Evolutionary conservation across 2,888 invertebrate genomes (phyloP).

Genomic region (Caenorhabditis virilis): DNA sequence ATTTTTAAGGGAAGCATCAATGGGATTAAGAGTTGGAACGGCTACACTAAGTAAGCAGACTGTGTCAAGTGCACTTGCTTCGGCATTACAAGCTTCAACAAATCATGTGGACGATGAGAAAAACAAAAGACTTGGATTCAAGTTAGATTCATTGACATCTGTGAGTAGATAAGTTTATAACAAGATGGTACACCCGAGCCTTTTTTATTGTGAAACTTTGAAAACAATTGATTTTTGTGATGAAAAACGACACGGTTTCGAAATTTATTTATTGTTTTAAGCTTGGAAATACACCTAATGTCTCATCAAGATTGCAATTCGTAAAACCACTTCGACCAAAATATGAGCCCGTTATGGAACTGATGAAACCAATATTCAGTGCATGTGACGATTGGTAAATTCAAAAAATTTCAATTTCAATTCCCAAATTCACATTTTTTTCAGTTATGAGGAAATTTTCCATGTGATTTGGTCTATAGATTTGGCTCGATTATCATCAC

Average conservation of each 20-base stretch:
- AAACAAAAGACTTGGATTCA: conserved; percentile 22
- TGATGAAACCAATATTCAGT: conserved; percentile 28
- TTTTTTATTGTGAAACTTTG: background rate
- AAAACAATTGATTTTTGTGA: background rate
- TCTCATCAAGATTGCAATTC: conserved; percentile 42
- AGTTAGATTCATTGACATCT: conserved; percentile 20
- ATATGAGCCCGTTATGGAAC: conserved; percentile 24
- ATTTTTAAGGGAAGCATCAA: conserved; percentile 23
- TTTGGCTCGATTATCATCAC: conserved; percentile 10
- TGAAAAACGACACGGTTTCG: background rate
- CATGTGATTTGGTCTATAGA: conserved; percentile 49
- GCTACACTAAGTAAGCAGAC: conserved; percentile 17
- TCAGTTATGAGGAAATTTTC: conserved; percentile 41
- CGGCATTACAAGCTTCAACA: conserved; percentile 16
- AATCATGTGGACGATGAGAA: conserved; percentile 3
- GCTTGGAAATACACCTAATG: conserved; percentile 32
- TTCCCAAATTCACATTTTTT: conserved; percentile 1
- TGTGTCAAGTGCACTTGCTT: conserved; percentile 22
- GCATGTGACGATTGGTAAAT: conserved; percentile 9
- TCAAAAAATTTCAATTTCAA: conserved; percentile 7
- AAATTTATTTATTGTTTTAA: conserved; percentile 3
- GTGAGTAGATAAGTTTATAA: conserved; percentile 2
- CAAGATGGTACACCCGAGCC: background rate
- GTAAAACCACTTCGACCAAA: conserved; percentile 38
- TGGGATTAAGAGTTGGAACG: conserved; percentile 21